Evolutionary conservation across 2,888 invertebrate species (phyloP), one percentile per base, ranked within the genome.

Genomic region (Oligia fasciuncula): DNA sequence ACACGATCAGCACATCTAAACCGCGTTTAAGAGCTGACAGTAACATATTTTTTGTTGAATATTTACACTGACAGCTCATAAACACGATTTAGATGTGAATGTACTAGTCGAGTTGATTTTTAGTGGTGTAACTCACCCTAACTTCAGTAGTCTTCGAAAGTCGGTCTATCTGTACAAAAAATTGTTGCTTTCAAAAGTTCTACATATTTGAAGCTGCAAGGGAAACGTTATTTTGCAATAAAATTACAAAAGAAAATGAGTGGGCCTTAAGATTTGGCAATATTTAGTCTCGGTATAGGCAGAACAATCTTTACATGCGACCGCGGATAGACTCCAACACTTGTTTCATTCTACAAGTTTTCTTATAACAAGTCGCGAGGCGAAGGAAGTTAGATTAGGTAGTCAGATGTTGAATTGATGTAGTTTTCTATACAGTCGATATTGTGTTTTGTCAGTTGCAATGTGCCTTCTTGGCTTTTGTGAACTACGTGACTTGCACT

Each of bases 331-430:
- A 74, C 71, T 54, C 51, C 14, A 65, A 60, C 57, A 67, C 51
- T 83, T 71, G 67, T 77, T 74, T 60, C 66, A 19, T 60, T 72
- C 40, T 62, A 75, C 23, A 79, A 83, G 11, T 83, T 73, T 67
- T 70, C 35, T n/a, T 66, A 40, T 65, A 67, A 63, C n/a, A 19
- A 63, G 68, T 68, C 57, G 69, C 19, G 35, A 68, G 43, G 23
- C 63, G n/a, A 51, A 17, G 29, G 51, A 80, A 80, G 29, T 77
- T 83, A 73, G 80, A 77, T 84, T 73, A 69, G 80, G 75, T 76
- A 75, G 63, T 63, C 73, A 63, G 62, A 73, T 72, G 66, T 77
- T 57, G 46, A 70, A 82, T 66, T 67, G 54, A 67, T 76, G 70
- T 81, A 81, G 69, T 70, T 74, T n/a, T 76, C 29, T 51, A 4